These are phyloP conservation scores for Athalia cordata DNA, from an alignment of 2,888 invertebrate genomes.

Conservation along the genomic window DNA sequence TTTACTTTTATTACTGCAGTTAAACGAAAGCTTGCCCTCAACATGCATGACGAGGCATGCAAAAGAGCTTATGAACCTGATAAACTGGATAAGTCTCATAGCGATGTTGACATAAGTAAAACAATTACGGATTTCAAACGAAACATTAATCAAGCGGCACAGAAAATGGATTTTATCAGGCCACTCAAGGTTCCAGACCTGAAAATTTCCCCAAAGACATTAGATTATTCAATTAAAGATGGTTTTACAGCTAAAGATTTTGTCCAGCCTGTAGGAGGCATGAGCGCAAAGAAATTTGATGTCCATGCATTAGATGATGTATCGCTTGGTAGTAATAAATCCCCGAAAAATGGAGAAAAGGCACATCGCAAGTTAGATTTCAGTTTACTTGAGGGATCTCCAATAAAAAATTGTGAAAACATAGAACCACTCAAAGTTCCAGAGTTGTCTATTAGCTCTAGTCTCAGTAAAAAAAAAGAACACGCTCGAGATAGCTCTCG, in stretches of 20 bases:
- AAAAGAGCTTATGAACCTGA: slow-evolving; percentile 57
- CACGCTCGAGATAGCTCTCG: slow-evolving; percentile 64
- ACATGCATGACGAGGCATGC: slow-evolving; percentile 56
- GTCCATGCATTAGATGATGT: slow-evolving; percentile 52
- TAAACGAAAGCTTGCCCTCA: slow-evolving; percentile 75
- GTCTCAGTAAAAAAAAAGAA: slow-evolving; percentile 67
- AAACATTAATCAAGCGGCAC: slow-evolving; percentile 53
- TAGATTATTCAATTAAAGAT: slow-evolving; percentile 65
- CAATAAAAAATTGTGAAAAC: slow-evolving; percentile 64
- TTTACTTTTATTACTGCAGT: slow-evolving; percentile 79
- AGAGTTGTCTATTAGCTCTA: slow-evolving; percentile 63
- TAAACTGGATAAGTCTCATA: slow-evolving; percentile 44
- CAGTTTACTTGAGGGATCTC: slow-evolving; percentile 63
- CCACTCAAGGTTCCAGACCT: slow-evolving; percentile 69
- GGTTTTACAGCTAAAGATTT: slow-evolving; percentile 61
- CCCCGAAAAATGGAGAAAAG: slow-evolving; percentile 61
- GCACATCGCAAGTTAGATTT: slow-evolving; percentile 69
- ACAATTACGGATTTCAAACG: slow-evolving; percentile 42
- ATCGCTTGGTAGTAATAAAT: slow-evolving; percentile 57
- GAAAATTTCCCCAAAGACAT: slow-evolving; percentile 68
- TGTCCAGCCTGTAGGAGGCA: slow-evolving; percentile 32
- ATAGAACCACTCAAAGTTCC: slow-evolving; percentile 67
- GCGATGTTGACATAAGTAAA: slow-evolving; percentile 18
- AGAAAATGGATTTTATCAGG: slow-evolving; percentile 67
- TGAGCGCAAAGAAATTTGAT: slow-evolving; percentile 58